These are phyloP conservation scores for Thysanoteuthis rhombus DNA, from an alignment of 2,888 invertebrate species.

Conservation along the genomic window DNA sequence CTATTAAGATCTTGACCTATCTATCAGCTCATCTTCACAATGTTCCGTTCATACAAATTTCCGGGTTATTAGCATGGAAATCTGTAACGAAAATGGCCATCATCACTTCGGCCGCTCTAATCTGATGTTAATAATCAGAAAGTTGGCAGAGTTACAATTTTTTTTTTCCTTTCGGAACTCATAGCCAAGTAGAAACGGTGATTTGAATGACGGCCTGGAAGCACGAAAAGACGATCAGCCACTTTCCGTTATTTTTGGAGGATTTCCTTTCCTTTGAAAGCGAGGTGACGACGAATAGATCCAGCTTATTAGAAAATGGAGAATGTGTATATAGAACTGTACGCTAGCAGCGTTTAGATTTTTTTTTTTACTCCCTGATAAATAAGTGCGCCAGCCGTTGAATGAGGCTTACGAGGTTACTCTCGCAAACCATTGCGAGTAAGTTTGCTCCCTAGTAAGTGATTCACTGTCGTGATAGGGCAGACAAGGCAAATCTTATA, in stretches of 20 bases:
- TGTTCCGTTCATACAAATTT: not conserved
- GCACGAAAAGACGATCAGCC: not conserved
- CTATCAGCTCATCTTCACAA: not conserved
- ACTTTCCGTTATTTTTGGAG: not conserved
- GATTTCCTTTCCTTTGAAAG: not conserved
- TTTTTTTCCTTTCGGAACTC: not conserved
- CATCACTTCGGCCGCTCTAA: not conserved
- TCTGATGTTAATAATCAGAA: not conserved
- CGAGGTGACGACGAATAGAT: not conserved
- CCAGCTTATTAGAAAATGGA: too few relatives aligned
- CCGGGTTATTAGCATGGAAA: not conserved
- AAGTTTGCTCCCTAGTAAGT: too few relatives aligned
- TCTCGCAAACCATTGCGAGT: too few relatives aligned
- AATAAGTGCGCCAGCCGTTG: too few relatives aligned
- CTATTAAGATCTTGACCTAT: not conserved
- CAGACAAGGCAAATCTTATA: too few relatives aligned
- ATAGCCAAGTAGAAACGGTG: not conserved
- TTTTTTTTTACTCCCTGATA: too few relatives aligned
- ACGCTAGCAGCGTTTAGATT: too few relatives aligned
- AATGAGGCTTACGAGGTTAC: too few relatives aligned
- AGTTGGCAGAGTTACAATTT: slow-evolving; percentile 12
- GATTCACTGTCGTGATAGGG: too few relatives aligned
- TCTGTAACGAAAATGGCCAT: not conserved
- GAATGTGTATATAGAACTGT: too few relatives aligned
- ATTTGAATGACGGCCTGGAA: not conserved